These are phyloP conservation scores for Clytia hemisphaerica DNA, from an alignment of 30 jellyfish, hydroid and myxozoan genomes.

Conservation along the genomic window DNA sequence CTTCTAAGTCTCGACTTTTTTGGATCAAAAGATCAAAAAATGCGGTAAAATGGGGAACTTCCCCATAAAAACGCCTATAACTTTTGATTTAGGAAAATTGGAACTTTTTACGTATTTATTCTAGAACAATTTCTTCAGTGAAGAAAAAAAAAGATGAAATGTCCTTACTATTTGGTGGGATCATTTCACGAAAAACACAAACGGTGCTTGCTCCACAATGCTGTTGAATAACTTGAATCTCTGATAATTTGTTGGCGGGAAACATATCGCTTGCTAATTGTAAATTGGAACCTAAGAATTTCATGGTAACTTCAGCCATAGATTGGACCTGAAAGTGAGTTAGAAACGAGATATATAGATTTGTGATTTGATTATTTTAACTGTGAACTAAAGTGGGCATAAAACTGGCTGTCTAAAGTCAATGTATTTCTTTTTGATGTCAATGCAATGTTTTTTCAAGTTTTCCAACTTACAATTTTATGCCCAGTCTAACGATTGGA, in stretches of 20 bases:
- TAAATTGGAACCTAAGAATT: constrained; percentile 64
- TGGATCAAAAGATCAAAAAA: too few species aligned
- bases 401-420: too few species aligned
- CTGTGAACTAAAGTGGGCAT: neutral
- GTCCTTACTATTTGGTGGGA: constrained; percentile 75
- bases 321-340: constrained; percentile 64
- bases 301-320: constrained; percentile 89
- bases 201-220: constrained; percentile 97
- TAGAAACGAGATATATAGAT: neutral
- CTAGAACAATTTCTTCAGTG: neutral
- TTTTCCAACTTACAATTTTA: too few species aligned
- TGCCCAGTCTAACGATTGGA: too few species aligned
- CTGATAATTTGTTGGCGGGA: constrained; percentile 50
- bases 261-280: constrained; percentile 51
- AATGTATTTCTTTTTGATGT: too few species aligned
- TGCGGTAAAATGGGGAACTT: too few species aligned
- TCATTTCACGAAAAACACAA: constrained; percentile 70
- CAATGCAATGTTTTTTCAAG: too few species aligned
- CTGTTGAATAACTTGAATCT: constrained; percentile 75
- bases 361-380: neutral
- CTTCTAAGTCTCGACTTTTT: too few species aligned
- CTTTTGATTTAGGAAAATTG: too few species aligned
- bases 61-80: too few species aligned
- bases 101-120: too few species aligned
- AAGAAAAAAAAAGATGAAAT: neutral